These are phyloP conservation scores for Rousettus madagascariensis DNA, from an alignment of 2,797 vertebrate species.

Conservation along the genomic window DNA sequence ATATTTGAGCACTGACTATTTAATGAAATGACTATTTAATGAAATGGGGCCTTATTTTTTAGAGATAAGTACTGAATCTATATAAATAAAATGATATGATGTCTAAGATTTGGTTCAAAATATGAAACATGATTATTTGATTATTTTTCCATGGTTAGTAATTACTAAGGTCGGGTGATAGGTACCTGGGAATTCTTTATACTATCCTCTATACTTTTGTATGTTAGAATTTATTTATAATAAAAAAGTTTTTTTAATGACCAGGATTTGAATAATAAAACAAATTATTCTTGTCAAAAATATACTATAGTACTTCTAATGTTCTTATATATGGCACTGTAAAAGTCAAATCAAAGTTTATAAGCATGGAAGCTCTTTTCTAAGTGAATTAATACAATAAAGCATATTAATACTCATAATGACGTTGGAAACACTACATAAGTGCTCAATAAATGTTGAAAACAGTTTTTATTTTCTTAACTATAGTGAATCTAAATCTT, in stretches of 20 bases:
- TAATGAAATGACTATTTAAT: not conserved
- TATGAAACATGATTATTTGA: conserved; percentile 5
- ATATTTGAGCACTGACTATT: not conserved
- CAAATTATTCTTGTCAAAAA: not conserved
- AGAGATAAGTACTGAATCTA: not conserved
- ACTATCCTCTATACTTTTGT: not conserved
- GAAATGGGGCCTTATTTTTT: not conserved
- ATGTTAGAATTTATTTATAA: conserved; percentile 21
- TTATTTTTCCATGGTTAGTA: not conserved
- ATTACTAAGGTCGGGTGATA: not conserved
- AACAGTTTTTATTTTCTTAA: not conserved
- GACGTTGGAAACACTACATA: not conserved
- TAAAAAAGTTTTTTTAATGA: not conserved
- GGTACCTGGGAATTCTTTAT: not conserved
- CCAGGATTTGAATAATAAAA: not conserved
- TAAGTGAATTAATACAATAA: not conserved
- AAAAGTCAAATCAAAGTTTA: conserved; percentile 33
- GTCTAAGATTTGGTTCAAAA: conserved; percentile 38
- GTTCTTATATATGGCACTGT: not conserved
- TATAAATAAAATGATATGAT: not conserved
- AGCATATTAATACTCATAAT: not conserved
- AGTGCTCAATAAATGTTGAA: not conserved
- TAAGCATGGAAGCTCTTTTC: not conserved
- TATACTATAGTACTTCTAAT: not conserved
- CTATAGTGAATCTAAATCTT: not conserved